Conservation (phyloP, 2,888 invertebrate genomes). For the Macropis europaea region DNA sequence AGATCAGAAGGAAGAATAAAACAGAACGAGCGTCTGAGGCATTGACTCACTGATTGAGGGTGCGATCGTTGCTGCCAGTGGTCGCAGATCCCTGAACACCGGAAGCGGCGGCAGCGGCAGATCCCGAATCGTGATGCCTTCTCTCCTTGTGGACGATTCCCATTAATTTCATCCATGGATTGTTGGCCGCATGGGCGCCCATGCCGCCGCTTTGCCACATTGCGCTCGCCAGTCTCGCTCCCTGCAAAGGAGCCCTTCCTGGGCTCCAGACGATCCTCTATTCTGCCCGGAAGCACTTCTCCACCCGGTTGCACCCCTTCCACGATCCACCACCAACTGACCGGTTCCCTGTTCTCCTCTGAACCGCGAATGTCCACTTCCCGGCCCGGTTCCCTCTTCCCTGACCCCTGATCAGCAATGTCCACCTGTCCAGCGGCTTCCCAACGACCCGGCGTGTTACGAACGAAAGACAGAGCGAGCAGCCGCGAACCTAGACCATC, state of each 20-base stretch:
- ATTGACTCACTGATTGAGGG: slow-evolving; percentile 85
- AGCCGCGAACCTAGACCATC: slow-evolving; percentile 10
- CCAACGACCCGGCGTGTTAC: neutral
- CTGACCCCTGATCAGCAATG: too few species aligned
- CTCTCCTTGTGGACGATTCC: slow-evolving; percentile 90
- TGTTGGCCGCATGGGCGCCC: slow-evolving; percentile 88
- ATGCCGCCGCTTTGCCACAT: slow-evolving; percentile 90
- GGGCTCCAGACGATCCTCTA: slow-evolving; percentile 64
- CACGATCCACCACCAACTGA: slow-evolving; percentile 11
- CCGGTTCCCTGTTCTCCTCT: neutral
- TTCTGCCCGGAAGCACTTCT: slow-evolving; percentile 19
- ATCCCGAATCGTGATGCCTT: slow-evolving; percentile 83
- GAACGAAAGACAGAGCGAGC: neutral
- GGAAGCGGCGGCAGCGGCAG: slow-evolving; percentile 79
- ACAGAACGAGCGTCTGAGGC: neutral
- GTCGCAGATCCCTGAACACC: slow-evolving; percentile 79
- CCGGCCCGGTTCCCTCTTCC: slow-evolving; percentile 6
- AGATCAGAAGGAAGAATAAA: neutral
- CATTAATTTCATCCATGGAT: slow-evolving; percentile 92
- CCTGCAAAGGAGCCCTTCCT: slow-evolving; percentile 68
- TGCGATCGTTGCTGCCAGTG: slow-evolving; percentile 83
- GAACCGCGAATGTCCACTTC: neutral
- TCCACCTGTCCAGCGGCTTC: too few species aligned
- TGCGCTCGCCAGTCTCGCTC: slow-evolving; percentile 79
- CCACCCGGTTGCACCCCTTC: slow-evolving; percentile 21